Percentiles rank a stretch among this genome's conserved stretches.
phyloP scores from a whole-genome alignment of 2,888 invertebrate species.

The Acanthosepion esculentum region DNA sequence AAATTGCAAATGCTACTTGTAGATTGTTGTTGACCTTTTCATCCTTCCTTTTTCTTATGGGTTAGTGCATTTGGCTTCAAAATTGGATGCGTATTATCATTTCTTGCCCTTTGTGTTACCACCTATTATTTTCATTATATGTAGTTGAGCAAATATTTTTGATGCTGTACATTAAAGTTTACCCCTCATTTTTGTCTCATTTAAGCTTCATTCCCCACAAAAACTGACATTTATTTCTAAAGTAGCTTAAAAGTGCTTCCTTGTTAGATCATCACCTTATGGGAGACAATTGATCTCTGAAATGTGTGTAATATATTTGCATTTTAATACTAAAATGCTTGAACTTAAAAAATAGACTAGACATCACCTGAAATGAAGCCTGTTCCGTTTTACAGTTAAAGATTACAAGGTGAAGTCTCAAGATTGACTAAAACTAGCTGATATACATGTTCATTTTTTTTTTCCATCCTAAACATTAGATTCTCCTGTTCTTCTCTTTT shows the following conservation, averaged over 20 bases:
- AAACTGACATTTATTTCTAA: background rate
- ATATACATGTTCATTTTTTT: no score
- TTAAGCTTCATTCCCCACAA: background rate
- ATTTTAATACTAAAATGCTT: no score
- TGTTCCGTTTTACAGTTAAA: no score
- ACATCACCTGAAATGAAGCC: no score
- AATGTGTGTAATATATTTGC: background rate
- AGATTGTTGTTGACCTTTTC: background rate
- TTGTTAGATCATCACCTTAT: background rate
- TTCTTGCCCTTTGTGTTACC: background rate
- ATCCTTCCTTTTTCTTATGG: background rate
- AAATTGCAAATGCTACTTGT: background rate
- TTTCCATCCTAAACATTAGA: no score
- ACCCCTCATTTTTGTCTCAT: background rate
- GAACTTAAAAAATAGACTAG: no score
- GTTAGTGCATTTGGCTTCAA: background rate
- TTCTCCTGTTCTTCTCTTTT: no score
- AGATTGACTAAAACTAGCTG: no score
- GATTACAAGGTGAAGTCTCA: no score
- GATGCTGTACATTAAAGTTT: background rate
- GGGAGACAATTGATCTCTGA: background rate
- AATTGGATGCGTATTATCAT: background rate
- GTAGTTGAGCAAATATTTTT: background rate
- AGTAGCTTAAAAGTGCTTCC: background rate
- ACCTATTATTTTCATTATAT: background rate